Evolutionary conservation across 2,888 invertebrate species (phyloP), one percentile per base, ranked within the genome.

Genomic region (Ethmia dodecea): DNA sequence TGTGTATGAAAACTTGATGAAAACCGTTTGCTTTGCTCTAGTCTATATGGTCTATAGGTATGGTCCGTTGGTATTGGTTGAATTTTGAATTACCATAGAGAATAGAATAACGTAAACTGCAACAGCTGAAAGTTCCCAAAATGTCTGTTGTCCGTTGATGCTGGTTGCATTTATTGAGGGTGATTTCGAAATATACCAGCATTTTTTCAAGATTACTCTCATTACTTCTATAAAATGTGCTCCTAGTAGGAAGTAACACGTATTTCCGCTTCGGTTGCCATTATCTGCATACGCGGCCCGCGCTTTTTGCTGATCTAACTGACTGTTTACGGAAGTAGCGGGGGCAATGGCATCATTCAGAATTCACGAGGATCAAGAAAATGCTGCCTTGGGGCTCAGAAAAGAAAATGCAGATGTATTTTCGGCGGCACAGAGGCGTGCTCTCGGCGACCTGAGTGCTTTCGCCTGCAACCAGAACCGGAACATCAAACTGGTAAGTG

Each of bases 331-430:
- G 72, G 71, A 75, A 68, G 55, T 56, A 68, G 59, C 65, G 49
- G 56, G 57, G 49, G 65, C 69, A 76, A 93, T 93, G 93, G 92
- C 93, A 75, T 88, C 89, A 53, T 91, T 93, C 74, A 89, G 90
- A 77, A 91, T 93, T 63, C 91, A 91, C 75, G 91, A 92, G 74
- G 93, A 94, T 77, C 91, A 92, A 71, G 94, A 94, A 79, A 94
- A 94, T 76, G 83, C 89, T 52, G 67, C 84, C 45, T 62, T 86
- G 50, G 83, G 80, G 42, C 70, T 83, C 33, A 77, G 80, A 49
- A 89, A 89, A 67, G 89, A 89, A 45, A 86, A 75, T 58, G 69
- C 75, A 46, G 84, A 84, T 39, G 54, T 81, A 45, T 81, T 81
- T 65, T 57, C 78, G 32, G 58, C 66, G 34, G 77, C 84, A 51